These are phyloP conservation scores for Anhinga rufa DNA, from an alignment of 2,113 vertebrate species.

Conservation along the genomic window DNA sequence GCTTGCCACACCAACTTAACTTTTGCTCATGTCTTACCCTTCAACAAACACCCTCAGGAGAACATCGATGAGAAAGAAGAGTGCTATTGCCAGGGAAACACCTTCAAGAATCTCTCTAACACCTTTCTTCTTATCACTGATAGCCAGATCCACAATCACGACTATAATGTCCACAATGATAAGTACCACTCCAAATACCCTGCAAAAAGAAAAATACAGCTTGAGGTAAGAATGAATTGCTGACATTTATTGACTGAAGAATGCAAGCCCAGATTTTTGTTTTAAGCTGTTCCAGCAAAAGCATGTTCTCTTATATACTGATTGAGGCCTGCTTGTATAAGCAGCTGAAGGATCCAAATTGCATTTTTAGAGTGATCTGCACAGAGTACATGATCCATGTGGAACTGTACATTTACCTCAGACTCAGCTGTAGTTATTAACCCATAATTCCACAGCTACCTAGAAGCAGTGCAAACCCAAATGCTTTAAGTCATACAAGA, in stretches of 20 bases:
- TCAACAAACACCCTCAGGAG: conserved; percentile 85
- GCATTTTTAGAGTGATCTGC: not conserved
- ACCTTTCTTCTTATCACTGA: not conserved
- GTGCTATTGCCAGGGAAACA: conserved; percentile 83
- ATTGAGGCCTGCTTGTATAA: not conserved
- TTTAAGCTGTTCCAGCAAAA: not conserved
- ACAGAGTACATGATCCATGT: not conserved
- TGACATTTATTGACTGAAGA: not conserved
- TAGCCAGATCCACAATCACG: conserved; percentile 76
- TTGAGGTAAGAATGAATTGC: not conserved
- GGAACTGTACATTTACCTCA: not conserved
- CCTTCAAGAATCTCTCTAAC: conserved; percentile 62
- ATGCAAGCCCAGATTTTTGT: not conserved
- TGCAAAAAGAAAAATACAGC: conserved; percentile 46
- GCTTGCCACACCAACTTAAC: not conserved
- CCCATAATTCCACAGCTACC: not conserved
- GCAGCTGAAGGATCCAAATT: not conserved
- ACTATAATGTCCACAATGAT: conserved; percentile 84
- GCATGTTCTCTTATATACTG: not conserved
- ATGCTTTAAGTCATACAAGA: not conserved
- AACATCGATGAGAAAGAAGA: conserved; percentile 89
- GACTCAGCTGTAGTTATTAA: not conserved
- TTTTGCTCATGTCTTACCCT: conserved; percentile 76
- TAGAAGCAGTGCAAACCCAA: not conserved
- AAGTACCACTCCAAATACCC: conserved; percentile 86